These are phyloP conservation scores for Sympetrum striolatum DNA, from an alignment of 2,888 invertebrate genomes.

Conservation along the genomic window DNA sequence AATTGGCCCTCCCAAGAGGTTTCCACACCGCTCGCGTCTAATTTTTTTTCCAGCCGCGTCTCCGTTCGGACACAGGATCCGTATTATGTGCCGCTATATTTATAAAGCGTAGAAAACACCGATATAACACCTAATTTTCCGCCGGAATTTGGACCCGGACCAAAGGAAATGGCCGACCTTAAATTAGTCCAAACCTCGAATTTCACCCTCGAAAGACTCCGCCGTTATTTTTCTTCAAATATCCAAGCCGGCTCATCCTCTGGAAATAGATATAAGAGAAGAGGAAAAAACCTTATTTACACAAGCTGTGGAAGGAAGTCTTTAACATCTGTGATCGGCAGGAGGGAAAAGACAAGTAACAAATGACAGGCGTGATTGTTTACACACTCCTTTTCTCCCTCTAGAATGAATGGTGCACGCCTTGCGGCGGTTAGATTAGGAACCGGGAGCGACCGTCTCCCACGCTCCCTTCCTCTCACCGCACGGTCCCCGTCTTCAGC, in stretches of 20 bases:
- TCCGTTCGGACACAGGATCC: neutral
- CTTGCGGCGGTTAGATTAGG: constrained; percentile 9
- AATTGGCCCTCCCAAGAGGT: no score
- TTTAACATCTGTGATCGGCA: constrained; percentile 36
- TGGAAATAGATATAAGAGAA: constrained; percentile 23
- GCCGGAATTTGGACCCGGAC: constrained; percentile 5
- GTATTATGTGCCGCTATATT: constrained; percentile 1
- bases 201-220: constrained; percentile 7
- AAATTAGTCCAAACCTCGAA: constrained; percentile 40
- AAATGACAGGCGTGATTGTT: constrained; percentile 41
- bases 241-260: constrained; percentile 5
- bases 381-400: constrained; percentile 24
- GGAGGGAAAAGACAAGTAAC: constrained; percentile 37
- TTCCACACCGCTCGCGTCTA: no score
- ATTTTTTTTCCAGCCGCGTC: no score
- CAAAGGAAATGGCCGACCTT: neutral
- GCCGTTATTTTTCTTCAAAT: constrained; percentile 8
- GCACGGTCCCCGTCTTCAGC: neutral
- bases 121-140: neutral
- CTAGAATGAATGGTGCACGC: constrained; percentile 26
- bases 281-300: constrained; percentile 21
- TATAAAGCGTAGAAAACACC: constrained; percentile 21
- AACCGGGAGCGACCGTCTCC: neutral
- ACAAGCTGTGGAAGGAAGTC: constrained; percentile 38
- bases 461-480: neutral